Conservation (phyloP, 2,113 vertebrate genomes). For the Syrmaticus mikado region DNA sequence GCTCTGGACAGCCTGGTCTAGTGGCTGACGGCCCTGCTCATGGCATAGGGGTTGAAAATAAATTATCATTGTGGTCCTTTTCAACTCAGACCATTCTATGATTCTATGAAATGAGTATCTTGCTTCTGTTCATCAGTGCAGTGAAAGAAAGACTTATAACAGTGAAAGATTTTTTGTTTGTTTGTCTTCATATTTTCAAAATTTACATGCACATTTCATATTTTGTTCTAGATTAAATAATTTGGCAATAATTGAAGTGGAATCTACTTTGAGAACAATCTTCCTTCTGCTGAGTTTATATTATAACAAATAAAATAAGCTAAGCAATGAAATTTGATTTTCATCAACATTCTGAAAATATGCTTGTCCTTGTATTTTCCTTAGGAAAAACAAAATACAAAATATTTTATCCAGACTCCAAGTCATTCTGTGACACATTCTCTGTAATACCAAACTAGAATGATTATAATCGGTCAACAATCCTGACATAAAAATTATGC, state of each 20-base stretch:
- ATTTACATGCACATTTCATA: not conserved
- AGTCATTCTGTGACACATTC: not conserved
- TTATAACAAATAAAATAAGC: not conserved
- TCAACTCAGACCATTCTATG: too few species aligned
- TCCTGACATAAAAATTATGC: not conserved
- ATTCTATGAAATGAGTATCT: too few species aligned
- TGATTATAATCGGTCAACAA: not conserved
- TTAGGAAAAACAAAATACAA: not conserved
- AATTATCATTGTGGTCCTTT: too few species aligned
- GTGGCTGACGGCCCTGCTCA: too few species aligned
- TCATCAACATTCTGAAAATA: not conserved
- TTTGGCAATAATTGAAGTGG: not conserved
- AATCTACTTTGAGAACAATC: not conserved
- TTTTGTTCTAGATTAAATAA: not conserved
- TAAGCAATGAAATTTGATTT: not conserved
- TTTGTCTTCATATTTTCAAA: not conserved
- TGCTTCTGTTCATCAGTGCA: too few species aligned
- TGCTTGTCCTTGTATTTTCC: not conserved
- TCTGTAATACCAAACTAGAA: not conserved
- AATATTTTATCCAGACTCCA: not conserved
- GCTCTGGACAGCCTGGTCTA: too few species aligned
- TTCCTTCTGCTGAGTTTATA: not conserved
- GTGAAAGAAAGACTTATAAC: too few species aligned
- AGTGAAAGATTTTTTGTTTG: too few species aligned
- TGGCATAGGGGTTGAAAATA: too few species aligned